phyloP scores from a whole-genome alignment of 2,797 vertebrate genomes.

The Steatocranus sp. region DNA sequence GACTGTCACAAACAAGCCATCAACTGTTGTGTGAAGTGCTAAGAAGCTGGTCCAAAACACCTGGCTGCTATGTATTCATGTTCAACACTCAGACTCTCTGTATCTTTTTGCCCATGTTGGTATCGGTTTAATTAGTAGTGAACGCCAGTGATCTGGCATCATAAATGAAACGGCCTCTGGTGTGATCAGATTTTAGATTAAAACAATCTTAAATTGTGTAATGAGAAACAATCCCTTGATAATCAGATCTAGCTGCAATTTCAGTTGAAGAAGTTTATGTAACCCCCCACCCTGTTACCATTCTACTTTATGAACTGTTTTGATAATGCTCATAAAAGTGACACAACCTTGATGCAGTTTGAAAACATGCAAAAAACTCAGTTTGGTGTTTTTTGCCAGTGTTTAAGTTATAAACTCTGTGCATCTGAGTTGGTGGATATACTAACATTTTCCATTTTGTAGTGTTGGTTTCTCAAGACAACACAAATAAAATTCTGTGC shows the following conservation, averaged over 20 bases:
- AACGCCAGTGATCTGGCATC: neutral
- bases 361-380: neutral
- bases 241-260: neutral
- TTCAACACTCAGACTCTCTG: neutral
- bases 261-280: neutral
- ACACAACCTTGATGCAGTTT: neutral
- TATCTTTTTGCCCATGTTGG: neutral
- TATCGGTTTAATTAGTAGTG: neutral
- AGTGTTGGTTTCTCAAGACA: neutral
- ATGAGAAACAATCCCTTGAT: neutral
- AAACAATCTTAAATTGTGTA: neutral
- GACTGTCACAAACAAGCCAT: neutral
- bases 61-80: neutral
- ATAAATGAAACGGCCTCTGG: neutral
- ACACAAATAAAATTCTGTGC: neutral
- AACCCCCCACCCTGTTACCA: neutral
- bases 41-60: neutral
- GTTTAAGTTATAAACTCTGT: neutral
- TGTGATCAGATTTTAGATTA: neutral
- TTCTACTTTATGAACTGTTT: neutral
- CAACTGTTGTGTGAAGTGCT: neutral
- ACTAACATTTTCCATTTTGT: accelerated
- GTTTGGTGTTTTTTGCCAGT: neutral
- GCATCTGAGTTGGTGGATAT: neutral
- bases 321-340: neutral